phyloP scores from a whole-genome alignment of 1,140 invertebrate genomes.

The Lerema accius region DNA sequence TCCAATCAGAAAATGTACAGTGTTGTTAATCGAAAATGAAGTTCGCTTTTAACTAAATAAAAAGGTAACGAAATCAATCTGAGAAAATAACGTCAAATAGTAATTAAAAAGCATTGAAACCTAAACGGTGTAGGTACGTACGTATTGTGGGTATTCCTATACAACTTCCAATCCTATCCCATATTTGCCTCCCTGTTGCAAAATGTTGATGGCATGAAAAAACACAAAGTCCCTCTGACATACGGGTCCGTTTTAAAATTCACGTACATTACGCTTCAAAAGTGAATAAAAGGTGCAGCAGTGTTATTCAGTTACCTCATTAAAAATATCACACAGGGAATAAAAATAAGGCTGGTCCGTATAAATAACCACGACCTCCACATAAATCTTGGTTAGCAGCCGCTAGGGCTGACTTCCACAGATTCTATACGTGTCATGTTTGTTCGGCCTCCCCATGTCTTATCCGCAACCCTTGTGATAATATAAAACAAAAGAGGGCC shows the following conservation, averaged over 20 bases:
- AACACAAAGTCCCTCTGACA: slow-evolving; percentile 6
- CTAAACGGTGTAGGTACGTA: background rate
- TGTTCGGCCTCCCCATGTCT: background rate
- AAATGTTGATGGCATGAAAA: background rate
- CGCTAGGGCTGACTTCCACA: slow-evolving; percentile 52
- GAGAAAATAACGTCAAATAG: no score
- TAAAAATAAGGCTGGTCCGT: slow-evolving; percentile 67
- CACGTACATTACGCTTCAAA: slow-evolving; percentile 57
- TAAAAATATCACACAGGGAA: slow-evolving; percentile 54
- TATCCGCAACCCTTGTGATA: background rate
- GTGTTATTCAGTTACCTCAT: slow-evolving; percentile 45
- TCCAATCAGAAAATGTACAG: slow-evolving; percentile 27
- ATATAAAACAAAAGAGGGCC: background rate
- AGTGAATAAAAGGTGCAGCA: slow-evolving; percentile 67
- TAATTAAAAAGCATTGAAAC: background rate
- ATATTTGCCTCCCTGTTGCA: slow-evolving; percentile 11
- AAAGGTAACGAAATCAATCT: background rate
- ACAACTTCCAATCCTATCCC: slow-evolving; percentile 14
- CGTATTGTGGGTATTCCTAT: background rate
- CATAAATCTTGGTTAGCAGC: slow-evolving; percentile 76
- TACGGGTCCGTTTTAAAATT: slow-evolving; percentile 11
- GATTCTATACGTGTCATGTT: slow-evolving; percentile 6
- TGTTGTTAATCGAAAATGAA: slow-evolving; percentile 28
- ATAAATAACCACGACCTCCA: slow-evolving; percentile 71
- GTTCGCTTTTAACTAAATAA: background rate